Evolutionary conservation across 2,797 vertebrate genomes (phyloP).

Genomic region (Danionella dracula): DNA sequence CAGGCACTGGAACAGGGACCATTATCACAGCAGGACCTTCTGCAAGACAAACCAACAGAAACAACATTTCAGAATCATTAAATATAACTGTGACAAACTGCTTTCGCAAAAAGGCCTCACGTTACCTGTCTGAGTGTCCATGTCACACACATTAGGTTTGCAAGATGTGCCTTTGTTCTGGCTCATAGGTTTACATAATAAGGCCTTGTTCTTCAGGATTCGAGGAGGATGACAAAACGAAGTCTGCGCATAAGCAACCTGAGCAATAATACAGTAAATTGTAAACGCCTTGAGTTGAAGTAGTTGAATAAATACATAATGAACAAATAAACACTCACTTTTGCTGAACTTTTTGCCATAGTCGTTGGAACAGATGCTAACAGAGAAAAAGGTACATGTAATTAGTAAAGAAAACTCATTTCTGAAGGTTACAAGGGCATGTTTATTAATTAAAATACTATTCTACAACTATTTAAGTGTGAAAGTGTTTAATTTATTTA

Average conservation of each 20-base stretch:
- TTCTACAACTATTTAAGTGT: too few species aligned
- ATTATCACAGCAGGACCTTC: constrained; percentile 70
- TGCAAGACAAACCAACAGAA: not conserved
- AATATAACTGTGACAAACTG: not conserved
- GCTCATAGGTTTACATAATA: constrained; percentile 89
- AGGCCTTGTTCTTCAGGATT: constrained; percentile 92
- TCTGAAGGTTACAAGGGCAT: too few species aligned
- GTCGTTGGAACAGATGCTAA: constrained; percentile 74
- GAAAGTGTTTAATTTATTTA: too few species aligned
- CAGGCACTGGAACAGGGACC: constrained; percentile 88
- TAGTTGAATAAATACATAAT: too few species aligned
- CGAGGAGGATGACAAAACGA: constrained; percentile 67
- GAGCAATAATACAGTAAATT: too few species aligned
- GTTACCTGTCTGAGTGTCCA: constrained; percentile 86
- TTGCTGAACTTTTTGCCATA: constrained; percentile 74
- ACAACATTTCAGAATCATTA: not conserved
- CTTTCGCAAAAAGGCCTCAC: not conserved
- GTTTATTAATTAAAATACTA: too few species aligned
- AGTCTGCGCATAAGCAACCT: too few species aligned
- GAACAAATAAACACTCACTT: constrained; percentile 81
- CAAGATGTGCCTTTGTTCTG: constrained; percentile 93
- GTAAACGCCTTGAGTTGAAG: too few species aligned
- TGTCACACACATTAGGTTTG: constrained; percentile 80
- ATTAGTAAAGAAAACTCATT: not conserved
- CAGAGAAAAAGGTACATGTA: not conserved